phyloP scores from a whole-genome alignment of 2,113 vertebrate species.

The Colaptes auratus region DNA sequence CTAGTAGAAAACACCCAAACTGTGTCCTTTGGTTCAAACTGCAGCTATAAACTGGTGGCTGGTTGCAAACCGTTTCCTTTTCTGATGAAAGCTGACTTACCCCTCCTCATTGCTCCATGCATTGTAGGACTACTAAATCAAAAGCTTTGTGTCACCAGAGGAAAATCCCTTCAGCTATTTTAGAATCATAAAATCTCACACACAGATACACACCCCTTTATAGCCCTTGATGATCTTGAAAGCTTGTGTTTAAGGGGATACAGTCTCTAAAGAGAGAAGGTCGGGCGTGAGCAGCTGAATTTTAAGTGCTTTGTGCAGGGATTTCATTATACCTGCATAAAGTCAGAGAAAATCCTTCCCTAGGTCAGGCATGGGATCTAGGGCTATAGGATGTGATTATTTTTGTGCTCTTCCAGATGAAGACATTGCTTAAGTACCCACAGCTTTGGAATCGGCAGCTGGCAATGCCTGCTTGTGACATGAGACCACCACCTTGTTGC shows the following conservation, averaged over 20 bases:
- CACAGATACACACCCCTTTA: background rate
- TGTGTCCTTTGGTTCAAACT: background rate
- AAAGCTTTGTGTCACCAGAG: background rate
- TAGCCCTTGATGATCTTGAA: background rate
- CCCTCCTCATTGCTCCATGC: background rate
- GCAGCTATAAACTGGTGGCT: background rate
- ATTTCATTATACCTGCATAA: slow-evolving; percentile 19
- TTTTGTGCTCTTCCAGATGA: background rate
- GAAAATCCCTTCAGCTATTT: slow-evolving; percentile 6
- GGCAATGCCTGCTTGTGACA: background rate
- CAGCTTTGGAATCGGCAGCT: background rate
- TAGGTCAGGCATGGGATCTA: slow-evolving; percentile 5
- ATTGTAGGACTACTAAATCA: background rate
- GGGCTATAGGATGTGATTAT: background rate
- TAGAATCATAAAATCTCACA: background rate
- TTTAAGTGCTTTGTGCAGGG: slow-evolving; percentile 12
- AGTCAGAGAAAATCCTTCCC: background rate
- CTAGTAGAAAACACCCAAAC: background rate
- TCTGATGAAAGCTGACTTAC: background rate
- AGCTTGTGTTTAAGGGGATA: background rate
- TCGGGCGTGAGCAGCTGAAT: slow-evolving; percentile 3
- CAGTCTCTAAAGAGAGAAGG: background rate
- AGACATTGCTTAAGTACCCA: background rate
- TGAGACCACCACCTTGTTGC: background rate
- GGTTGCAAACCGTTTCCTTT: background rate